Conservation (phyloP, 1,140 invertebrate genomes). For the Drosophila ironensis region DNA sequence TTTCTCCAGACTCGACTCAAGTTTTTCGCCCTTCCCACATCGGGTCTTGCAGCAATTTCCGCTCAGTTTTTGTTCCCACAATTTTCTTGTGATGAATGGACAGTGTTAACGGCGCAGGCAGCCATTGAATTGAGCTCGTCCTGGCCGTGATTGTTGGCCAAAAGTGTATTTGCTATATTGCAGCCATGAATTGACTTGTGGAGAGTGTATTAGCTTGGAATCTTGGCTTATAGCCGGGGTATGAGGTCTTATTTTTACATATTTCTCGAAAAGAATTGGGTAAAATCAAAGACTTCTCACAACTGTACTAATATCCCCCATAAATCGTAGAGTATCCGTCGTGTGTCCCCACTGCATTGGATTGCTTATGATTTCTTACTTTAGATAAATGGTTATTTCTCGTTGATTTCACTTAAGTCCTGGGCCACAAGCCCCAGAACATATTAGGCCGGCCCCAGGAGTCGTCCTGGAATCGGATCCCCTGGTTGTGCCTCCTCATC, state of each 20-base stretch:
- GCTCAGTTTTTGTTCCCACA: slow-evolving; percentile 4
- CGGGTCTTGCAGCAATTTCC: background rate
- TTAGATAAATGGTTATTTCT: slow-evolving; percentile 47
- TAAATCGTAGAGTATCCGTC: background rate
- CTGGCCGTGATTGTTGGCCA: slow-evolving; percentile 48
- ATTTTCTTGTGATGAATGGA: slow-evolving; percentile 63
- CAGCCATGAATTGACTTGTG: background rate
- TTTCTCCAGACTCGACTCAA: slow-evolving; percentile 47
- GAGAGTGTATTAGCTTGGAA: slow-evolving; percentile 8
- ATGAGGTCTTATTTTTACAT: too few relatives aligned
- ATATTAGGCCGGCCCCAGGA: slow-evolving; percentile 52
- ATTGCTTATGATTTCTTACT: slow-evolving; percentile 19
- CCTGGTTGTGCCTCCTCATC: slow-evolving; percentile 48
- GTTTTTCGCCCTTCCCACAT: slow-evolving; percentile 1
- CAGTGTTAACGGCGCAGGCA: slow-evolving; percentile 46
- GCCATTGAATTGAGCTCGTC: slow-evolving; percentile 50
- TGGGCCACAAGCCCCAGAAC: slow-evolving; percentile 56
- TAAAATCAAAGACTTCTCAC: background rate
- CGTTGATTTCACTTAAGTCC: slow-evolving; percentile 72
- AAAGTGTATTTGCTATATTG: slow-evolving; percentile 35
- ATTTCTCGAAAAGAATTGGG: too few relatives aligned
- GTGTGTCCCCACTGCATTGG: background rate
- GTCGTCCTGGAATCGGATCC: slow-evolving; percentile 14
- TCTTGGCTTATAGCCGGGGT: too few relatives aligned
- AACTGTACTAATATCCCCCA: too few relatives aligned